phyloP scores from a whole-genome alignment of 2,797 vertebrate species.

The Heteromormyrus szaboi region DNA sequence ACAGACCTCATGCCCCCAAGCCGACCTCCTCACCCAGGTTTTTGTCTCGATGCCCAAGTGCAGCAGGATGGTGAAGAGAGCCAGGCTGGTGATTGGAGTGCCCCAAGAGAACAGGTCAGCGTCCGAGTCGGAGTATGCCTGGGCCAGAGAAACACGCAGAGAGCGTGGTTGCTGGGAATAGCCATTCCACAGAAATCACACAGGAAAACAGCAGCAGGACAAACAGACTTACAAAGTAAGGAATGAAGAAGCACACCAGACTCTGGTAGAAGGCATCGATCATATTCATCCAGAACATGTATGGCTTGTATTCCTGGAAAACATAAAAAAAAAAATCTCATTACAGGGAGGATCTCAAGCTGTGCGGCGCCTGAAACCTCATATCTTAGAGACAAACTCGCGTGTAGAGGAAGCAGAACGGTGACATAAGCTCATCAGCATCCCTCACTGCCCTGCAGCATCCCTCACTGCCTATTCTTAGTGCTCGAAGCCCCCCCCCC shows the following conservation, averaged over 20 bases:
- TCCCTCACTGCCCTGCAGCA: background rate
- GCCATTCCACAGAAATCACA: background rate
- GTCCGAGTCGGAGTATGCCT: slow-evolving; percentile 86
- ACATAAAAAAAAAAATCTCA: background rate
- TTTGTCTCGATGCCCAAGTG: slow-evolving; percentile 95
- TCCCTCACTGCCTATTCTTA: background rate
- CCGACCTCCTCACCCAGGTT: slow-evolving; percentile 79
- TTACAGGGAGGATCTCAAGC: background rate
- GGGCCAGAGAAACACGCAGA: slow-evolving; percentile 27
- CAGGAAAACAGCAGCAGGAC: background rate
- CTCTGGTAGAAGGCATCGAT: slow-evolving; percentile 96
- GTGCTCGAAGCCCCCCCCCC: background rate
- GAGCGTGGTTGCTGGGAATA: background rate
- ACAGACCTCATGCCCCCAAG: background rate
- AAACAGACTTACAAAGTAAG: slow-evolving; percentile 83
- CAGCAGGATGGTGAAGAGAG: slow-evolving; percentile 85
- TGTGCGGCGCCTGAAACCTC: background rate
- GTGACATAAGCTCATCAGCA: background rate
- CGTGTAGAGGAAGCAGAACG: background rate
- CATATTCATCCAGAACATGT: slow-evolving; percentile 98
- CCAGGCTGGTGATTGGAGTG: slow-evolving; percentile 81
- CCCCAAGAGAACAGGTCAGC: slow-evolving; percentile 94
- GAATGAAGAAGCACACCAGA: slow-evolving; percentile 91
- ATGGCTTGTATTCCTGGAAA: slow-evolving; percentile 85
- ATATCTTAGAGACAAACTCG: background rate